Base-by-base conservation (phyloP, 2,113 vertebrate species). In the Grantiella picta region DNA sequence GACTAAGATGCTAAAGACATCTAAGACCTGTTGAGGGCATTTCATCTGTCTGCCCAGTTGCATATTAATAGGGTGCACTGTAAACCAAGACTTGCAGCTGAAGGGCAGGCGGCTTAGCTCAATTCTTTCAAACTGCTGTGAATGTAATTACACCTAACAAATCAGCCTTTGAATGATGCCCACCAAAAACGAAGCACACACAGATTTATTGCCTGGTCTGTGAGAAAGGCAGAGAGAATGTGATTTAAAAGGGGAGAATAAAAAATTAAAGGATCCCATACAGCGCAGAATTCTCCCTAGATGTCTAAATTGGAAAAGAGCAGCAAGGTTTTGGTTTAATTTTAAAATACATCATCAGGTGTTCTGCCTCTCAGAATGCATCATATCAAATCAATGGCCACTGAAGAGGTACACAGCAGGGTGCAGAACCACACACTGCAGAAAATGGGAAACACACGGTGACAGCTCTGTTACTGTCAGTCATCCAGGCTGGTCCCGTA, bases 61-160 rank as follows among this genome's bases (percentile, higher is more conserved):
- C 93, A 96, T 96, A 90, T 96, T 96, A 97, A 95, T 95, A 92
- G 40, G 90, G 94, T 94, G 80, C 69, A 49, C 90, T 97, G 86
- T 93, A 95, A 96, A 96, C 92, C 79, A 70, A 81, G 79, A 64
- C 93, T 96, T 10, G 16, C 82, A 94, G 93, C 95, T 96, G 94
- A 96, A 95, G 94, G 95, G 94, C 95, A 97, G 95, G 94, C 94
- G 0, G 96, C 95, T 97, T 95, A 97, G 88, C 92, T 96, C 94
- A 68, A 94, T 95, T 96, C 94, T 96, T 97, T 97, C 94, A 96
- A 94, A 83, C 88, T 69, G 95, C 96, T 94, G 82, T 96, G 95
- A 97, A 96, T 96, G 89, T 95, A 96, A 96, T 97, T 96, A 77
- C 95, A 96, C 82, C 94, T 96, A 96, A 96, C 95, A 96, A 97